phyloP scores from a whole-genome alignment of 2,888 invertebrate species.

The Tinea semifulvella region DNA sequence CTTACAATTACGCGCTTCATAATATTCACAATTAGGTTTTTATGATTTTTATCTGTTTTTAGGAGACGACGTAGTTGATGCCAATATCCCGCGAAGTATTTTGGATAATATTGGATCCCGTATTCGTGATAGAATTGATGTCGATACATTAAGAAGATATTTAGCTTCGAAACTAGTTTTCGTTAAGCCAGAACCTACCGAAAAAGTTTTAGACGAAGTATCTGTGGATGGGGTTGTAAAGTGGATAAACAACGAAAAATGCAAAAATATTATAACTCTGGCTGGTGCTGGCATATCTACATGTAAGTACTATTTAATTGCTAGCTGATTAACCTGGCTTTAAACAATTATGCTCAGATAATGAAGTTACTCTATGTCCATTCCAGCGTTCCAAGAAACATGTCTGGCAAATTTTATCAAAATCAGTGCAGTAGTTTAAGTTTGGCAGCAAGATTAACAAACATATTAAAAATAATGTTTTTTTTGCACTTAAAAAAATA shows the following conservation, averaged over 20 bases:
- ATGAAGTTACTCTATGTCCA: too few species aligned
- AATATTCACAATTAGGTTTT: not conserved
- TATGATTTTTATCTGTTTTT: conserved; percentile 23
- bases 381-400: too few species aligned
- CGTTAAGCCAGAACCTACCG: conserved; percentile 44
- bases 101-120: conserved; percentile 33
- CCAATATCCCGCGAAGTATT: conserved; percentile 44
- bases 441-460: too few species aligned
- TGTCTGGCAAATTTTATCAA: too few species aligned
- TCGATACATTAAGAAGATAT: conserved; percentile 72
- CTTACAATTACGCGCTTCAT: not conserved
- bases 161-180: conserved; percentile 72
- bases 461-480: too few species aligned
- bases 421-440: too few species aligned
- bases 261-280: conserved; percentile 90
- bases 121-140: conserved; percentile 54
- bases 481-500: too few species aligned
- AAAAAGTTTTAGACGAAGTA: conserved; percentile 72
- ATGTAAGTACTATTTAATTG: conserved; percentile 81
- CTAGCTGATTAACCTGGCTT: too few species aligned
- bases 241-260: conserved; percentile 79
- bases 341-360: too few species aligned
- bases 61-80: conserved; percentile 37
- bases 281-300: conserved; percentile 98
- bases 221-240: conserved; percentile 80